These are phyloP conservation scores for Brachypterus glaber DNA, from an alignment of 2,888 invertebrate species.

Conservation along the genomic window DNA sequence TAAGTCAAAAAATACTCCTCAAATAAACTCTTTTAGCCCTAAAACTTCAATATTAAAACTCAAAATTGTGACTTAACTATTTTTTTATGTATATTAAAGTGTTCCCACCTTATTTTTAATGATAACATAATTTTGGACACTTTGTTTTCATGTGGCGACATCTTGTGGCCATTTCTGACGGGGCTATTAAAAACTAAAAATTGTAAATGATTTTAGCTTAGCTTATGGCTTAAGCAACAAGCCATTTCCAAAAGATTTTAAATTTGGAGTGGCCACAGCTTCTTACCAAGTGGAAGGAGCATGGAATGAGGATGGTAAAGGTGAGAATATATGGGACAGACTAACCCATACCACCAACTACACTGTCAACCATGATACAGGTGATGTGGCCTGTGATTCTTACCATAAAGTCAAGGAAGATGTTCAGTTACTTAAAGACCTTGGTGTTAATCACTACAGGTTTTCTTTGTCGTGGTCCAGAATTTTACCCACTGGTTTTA, in stretches of 20 bases:
- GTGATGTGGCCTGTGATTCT: conserved; percentile 59
- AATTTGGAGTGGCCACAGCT: conserved; percentile 48
- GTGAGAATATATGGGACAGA: conserved; percentile 24
- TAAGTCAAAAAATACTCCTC: too few relatives aligned
- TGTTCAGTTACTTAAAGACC: conserved; percentile 50
- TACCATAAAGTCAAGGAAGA: conserved; percentile 58
- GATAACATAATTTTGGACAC: too few relatives aligned
- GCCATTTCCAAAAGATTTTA: background rate
- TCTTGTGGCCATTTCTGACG: too few relatives aligned
- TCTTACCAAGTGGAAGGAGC: conserved; percentile 36
- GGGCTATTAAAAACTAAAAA: too few relatives aligned
- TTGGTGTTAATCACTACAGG: conserved; percentile 57
- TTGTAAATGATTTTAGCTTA: background rate
- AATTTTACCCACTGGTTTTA: conserved; percentile 59
- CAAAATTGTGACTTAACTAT: too few relatives aligned
- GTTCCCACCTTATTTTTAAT: too few relatives aligned
- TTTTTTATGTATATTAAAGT: too few relatives aligned
- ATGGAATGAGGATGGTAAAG: conserved; percentile 33
- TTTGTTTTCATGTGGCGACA: too few relatives aligned
- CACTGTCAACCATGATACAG: conserved; percentile 49
- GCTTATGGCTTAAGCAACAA: background rate
- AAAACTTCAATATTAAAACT: too few relatives aligned
- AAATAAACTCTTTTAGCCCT: too few relatives aligned
- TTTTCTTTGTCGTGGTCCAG: conserved; percentile 71
- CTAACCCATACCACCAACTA: conserved; percentile 40